Evolutionary conservation across 1,140 invertebrate species (phyloP).

Genomic region (Rhopalosiphum padi): DNA sequence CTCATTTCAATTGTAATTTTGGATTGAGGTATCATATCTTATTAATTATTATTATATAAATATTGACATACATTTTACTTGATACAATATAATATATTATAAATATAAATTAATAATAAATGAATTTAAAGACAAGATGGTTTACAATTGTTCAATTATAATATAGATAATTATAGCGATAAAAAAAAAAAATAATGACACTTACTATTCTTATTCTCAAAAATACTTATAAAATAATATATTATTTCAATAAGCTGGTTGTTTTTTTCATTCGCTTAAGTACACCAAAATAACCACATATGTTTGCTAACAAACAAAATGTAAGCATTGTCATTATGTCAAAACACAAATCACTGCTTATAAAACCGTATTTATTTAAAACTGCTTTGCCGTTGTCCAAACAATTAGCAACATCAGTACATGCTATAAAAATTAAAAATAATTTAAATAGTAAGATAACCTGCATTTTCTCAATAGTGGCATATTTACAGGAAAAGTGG

Average conservation of each 20-base stretch:
- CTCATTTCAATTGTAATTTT: not conserved
- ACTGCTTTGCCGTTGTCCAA: constrained; percentile 47
- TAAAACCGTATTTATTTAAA: constrained; percentile 33
- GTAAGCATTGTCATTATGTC: not conserved
- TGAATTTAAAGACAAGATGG: not conserved
- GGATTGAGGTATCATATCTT: not conserved
- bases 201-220: not conserved
- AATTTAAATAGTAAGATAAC: not conserved
- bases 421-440: constrained; percentile 29
- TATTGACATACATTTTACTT: not conserved
- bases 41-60: not conserved
- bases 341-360: constrained; percentile 12
- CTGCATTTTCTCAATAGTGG: not conserved
- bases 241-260: constrained; percentile 23
- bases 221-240: not conserved
- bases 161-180: not conserved
- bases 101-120: not conserved
- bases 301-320: constrained; percentile 23
- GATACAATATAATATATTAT: not conserved
- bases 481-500: not conserved
- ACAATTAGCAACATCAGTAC: constrained; percentile 26
- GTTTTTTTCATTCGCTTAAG: constrained; percentile 50
- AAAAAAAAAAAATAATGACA: not conserved
- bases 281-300: constrained; percentile 30
- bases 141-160: not conserved